Evolutionary conservation across 92 coral and sea anemone species (phyloP), one percentile per base, ranked within the genome.

Genomic region (Parazoanthus swiftii): DNA sequence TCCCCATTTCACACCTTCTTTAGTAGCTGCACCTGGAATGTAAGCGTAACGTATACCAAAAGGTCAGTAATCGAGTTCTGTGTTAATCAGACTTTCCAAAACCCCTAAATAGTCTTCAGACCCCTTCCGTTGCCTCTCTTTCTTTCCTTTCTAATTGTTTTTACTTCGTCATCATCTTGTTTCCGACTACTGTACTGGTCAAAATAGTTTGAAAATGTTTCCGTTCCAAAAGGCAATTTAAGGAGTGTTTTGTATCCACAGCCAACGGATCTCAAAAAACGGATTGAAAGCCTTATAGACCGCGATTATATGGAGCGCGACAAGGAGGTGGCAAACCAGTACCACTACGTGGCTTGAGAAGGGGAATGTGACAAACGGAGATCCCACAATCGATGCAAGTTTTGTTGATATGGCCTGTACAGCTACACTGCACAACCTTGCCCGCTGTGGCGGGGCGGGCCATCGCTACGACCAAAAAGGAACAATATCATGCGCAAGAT

Each of bases 281-380:
- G 99, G 67, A 97, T 97, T 50, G 99, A 97, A 92, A 97, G 99
- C 74, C 92, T 97, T 63, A 97, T 97, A 36, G 99, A 95, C 77
- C 94, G 99, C 70, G 99, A 97, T 91, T 97, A 97, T 91, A 93
- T 97, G 98, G 99, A 97, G 85, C 91, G 99, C 37, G 99, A 97
- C 92, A 97, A 95, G 81, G 99, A 97, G 82, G 90, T 91, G 48
- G 94, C 98, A 26, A 97, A 97, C 89, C 99, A 97, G 92, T 97
- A 97, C 85, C 98, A 95, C 81, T 97, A 97, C 81, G 96, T 97
- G 21, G 99, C 99, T 85, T 97, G 91, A 92, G 15, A 46, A 9
- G 35, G 35, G 16, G 46, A 46, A 35, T 46, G 38, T 26, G 67
- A 72, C 43, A 33, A 72, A 18, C 16, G 65, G 36, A 5, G 46